These are phyloP conservation scores for Eumaeus atala DNA, from an alignment of 1,140 invertebrate species.

Conservation along the genomic window DNA sequence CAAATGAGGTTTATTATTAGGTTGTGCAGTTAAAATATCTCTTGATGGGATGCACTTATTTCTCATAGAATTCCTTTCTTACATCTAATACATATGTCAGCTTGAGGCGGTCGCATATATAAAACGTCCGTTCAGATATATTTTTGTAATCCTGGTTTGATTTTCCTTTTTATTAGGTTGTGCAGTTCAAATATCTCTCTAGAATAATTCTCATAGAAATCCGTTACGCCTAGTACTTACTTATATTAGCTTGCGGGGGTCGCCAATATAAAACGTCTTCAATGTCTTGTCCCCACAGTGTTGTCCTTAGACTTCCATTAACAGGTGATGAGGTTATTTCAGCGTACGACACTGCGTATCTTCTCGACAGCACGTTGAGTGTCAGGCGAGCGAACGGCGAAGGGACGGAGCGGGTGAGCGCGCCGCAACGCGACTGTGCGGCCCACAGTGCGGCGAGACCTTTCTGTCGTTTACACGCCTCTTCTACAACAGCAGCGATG, in stretches of 20 bases:
- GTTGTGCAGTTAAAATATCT: too few relatives aligned
- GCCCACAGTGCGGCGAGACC: conserved; percentile 81
- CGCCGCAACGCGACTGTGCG: conserved; percentile 79
- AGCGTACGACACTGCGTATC: conserved; percentile 82
- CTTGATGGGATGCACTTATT: too few relatives aligned
- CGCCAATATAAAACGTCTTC: conserved; percentile 83
- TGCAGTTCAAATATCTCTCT: too few relatives aligned
- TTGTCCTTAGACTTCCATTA: conserved; percentile 50
- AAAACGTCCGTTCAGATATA: too few relatives aligned
- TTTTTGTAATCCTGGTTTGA: too few relatives aligned
- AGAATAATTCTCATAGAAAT: too few relatives aligned
- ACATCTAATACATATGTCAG: too few relatives aligned
- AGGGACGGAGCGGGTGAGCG: conserved; percentile 80
- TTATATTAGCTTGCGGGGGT: conserved; percentile 86
- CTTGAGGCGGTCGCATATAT: too few relatives aligned
- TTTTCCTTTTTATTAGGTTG: too few relatives aligned
- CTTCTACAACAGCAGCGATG: conserved; percentile 76
- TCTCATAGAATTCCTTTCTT: too few relatives aligned
- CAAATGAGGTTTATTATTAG: too few relatives aligned
- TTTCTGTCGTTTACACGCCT: conserved; percentile 77
- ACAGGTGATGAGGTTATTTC: conserved; percentile 78
- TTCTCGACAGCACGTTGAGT: conserved; percentile 81
- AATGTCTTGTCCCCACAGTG: conserved; percentile 81
- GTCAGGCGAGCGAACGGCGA: conserved; percentile 79
- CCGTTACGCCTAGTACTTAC: conserved; percentile 75